phyloP scores from a whole-genome alignment of 2,888 invertebrate species.

The Morinoia aosen region DNA sequence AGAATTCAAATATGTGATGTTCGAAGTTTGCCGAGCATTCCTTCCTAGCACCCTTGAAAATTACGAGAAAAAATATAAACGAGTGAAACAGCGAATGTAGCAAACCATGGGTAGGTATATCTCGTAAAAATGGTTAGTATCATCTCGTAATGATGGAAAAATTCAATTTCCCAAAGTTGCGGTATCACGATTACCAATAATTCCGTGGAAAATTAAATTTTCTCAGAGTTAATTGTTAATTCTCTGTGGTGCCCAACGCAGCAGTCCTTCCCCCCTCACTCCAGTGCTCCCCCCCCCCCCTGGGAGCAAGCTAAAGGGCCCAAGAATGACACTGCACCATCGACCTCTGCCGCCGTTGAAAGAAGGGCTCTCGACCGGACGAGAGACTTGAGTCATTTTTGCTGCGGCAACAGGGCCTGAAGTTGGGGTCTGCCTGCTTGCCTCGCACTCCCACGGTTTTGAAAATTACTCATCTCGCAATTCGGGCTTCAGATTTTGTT shows the following conservation, averaged over 20 bases:
- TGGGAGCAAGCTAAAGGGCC: neutral
- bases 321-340: conserved; percentile 41
- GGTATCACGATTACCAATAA: no score
- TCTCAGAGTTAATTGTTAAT: neutral
- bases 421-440: neutral
- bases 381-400: conserved; percentile 50
- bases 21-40: no score
- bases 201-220: neutral
- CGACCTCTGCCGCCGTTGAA: conserved; percentile 30
- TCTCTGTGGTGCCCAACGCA: neutral
- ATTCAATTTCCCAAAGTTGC: no score
- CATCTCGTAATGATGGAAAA: no score
- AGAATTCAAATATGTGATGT: no score
- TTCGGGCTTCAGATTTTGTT: neutral
- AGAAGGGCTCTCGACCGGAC: conserved; percentile 19
- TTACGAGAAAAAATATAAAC: no score
- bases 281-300: neutral
- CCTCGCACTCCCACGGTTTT: neutral
- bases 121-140: no score
- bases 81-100: no score
- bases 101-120: no score
- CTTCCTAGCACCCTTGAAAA: no score
- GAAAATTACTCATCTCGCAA: neutral
- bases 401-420: neutral
- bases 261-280: neutral